Conservation (phyloP, 2,888 invertebrate species). For the Drosophila helvetica region DNA sequence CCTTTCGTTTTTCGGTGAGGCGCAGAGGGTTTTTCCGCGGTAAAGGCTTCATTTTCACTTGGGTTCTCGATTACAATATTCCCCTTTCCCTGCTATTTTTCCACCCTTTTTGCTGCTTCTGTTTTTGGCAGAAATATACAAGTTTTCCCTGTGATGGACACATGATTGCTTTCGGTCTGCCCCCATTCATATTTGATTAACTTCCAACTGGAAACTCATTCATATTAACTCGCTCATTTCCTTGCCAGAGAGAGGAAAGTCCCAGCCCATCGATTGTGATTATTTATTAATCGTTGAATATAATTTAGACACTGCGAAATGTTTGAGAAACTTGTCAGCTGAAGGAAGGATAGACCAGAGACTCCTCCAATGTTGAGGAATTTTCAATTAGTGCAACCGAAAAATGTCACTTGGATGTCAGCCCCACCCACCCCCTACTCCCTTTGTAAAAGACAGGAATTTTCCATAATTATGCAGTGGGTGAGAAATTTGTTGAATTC, state of each 20-base stretch:
- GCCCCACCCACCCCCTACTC: neutral
- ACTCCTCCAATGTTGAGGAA: slow-evolving; percentile 56
- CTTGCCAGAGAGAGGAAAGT: neutral
- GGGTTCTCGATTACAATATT: slow-evolving; percentile 43
- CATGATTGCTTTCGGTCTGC: slow-evolving; percentile 56
- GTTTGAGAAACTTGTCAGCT: slow-evolving; percentile 49
- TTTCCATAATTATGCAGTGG: slow-evolving; percentile 67
- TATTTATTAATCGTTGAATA: slow-evolving; percentile 23
- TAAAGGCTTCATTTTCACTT: slow-evolving; percentile 38
- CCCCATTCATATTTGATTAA: slow-evolving; percentile 63
- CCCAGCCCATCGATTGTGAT: slow-evolving; percentile 44
- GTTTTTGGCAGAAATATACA: slow-evolving; percentile 37
- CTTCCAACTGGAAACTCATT: slow-evolving; percentile 11
- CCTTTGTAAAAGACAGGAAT: slow-evolving; percentile 45
- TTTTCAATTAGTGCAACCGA: slow-evolving; percentile 68
- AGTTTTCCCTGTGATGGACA: slow-evolving; percentile 59
- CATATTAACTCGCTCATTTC: neutral
- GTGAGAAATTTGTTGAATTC: slow-evolving; percentile 59
- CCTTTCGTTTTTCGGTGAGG: neutral
- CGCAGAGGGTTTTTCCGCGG: neutral
- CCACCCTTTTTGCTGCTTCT: neutral
- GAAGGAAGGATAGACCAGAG: slow-evolving; percentile 13
- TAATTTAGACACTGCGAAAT: slow-evolving; percentile 11
- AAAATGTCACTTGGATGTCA: slow-evolving; percentile 51
- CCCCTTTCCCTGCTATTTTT: neutral